Evolutionary conservation across 2,888 invertebrate species (phyloP).

Genomic region (Tryphoninae sp.): DNA sequence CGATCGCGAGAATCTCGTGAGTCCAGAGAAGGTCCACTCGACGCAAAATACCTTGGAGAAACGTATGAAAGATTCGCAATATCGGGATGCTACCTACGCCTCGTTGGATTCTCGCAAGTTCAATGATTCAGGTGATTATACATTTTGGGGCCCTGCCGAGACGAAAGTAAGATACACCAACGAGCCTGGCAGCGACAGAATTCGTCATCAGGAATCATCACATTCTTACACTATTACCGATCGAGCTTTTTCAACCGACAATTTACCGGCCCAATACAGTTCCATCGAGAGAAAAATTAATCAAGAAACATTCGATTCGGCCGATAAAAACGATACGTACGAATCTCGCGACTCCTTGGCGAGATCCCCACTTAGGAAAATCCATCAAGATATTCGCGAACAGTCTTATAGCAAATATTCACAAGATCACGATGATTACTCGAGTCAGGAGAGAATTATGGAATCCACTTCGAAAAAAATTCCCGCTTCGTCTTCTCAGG

Average conservation of each 20-base stretch:
- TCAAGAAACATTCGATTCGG: constrained; percentile 67
- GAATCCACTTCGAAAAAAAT: constrained; percentile 47
- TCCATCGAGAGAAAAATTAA: constrained; percentile 76
- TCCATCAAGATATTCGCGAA: constrained; percentile 63
- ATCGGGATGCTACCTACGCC: constrained; percentile 71
- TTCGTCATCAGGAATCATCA: constrained; percentile 46
- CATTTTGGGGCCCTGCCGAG: constrained; percentile 9
- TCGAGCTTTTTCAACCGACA: constrained; percentile 66
- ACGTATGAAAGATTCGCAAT: constrained; percentile 74
- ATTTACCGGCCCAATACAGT: constrained; percentile 73
- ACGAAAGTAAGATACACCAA: constrained; percentile 42
- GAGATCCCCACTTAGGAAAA: constrained; percentile 66
- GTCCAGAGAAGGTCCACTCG: constrained; percentile 78
- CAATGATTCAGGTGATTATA: constrained; percentile 51
- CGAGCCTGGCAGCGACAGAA: constrained; percentile 28
- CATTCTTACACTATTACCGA: constrained; percentile 65
- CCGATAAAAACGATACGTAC: constrained; percentile 26
- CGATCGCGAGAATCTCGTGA: constrained; percentile 73
- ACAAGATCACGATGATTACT: constrained; percentile 65
- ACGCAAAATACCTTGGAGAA: constrained; percentile 77
- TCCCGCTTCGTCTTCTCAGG: constrained; percentile 19
- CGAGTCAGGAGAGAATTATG: constrained; percentile 60
- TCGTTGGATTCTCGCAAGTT: constrained; percentile 66
- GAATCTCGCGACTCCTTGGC: constrained; percentile 54
- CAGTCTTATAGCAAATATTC: constrained; percentile 63